Evolutionary conservation across 2,113 vertebrate species (phyloP).

Genomic region (Nymphicus hollandicus): DNA sequence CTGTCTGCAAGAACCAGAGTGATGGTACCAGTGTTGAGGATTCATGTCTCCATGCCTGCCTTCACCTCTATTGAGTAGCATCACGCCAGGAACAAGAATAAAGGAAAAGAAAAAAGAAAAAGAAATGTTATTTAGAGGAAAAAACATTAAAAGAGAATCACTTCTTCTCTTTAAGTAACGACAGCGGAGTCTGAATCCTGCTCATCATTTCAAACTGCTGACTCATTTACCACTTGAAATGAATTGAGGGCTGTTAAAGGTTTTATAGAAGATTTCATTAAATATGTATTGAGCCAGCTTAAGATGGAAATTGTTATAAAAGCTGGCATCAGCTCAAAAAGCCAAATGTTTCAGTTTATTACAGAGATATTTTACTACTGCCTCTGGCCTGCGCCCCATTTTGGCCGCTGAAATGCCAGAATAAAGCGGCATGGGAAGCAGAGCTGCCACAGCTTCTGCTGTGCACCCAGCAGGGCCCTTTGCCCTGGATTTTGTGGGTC

Average conservation of each 20-base stretch:
- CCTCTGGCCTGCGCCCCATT: neutral
- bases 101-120: neutral
- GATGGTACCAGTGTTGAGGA: neutral
- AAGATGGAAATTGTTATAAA: constrained; percentile 83
- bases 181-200: constrained; percentile 47
- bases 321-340: constrained; percentile 73
- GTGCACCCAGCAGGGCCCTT: fast-evolving
- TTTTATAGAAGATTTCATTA: constrained; percentile 83
- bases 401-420: neutral
- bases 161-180: constrained; percentile 67
- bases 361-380: constrained; percentile 62
- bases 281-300: constrained; percentile 79
- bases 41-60: neutral
- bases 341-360: constrained; percentile 72
- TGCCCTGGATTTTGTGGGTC: neutral
- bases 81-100: neutral
- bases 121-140: constrained; percentile 42
- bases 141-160: constrained; percentile 55
- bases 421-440: fast-evolving
- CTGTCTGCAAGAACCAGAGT: neutral
- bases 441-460: neutral
- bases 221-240: constrained; percentile 80
- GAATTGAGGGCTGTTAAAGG: constrained; percentile 79
- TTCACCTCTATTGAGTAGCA: neutral
- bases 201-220: constrained; percentile 74